These are phyloP conservation scores for Emydura subglobosa DNA, from an alignment of 2,113 vertebrate genomes.

Conservation along the genomic window DNA sequence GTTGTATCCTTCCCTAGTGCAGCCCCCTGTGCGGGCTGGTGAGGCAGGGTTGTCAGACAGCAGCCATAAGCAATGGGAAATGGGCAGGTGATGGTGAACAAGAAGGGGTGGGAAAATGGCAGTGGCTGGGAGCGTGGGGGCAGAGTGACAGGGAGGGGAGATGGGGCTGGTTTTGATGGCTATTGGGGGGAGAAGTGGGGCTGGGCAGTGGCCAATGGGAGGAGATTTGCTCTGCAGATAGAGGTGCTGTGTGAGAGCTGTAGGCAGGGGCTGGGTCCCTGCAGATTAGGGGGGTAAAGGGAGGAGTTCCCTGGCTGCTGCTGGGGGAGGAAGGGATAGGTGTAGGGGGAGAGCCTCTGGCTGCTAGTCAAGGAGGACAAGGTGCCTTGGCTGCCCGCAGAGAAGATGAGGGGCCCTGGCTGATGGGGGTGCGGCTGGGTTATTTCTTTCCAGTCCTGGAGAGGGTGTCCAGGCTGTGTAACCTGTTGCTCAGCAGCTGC, in stretches of 20 bases:
- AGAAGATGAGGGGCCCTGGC: too few species aligned
- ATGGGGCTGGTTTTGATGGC: not conserved
- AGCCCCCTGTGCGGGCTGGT: not conserved
- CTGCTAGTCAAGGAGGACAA: not conserved
- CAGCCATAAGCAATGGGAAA: not conserved
- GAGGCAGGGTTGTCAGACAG: not conserved
- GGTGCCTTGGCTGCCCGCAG: not conserved
- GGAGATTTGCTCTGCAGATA: not conserved
- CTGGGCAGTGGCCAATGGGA: not conserved
- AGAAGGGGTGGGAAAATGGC: too few species aligned
- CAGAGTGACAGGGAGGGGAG: not conserved
- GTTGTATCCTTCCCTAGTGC: too few species aligned
- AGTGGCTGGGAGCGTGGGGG: not conserved
- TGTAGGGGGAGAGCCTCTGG: not conserved
- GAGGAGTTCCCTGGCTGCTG: not conserved
- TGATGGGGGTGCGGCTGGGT: not conserved
- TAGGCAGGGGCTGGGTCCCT: not conserved
- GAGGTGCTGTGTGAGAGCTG: not conserved
- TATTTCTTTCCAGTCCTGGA: not conserved
- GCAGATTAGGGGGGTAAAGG: not conserved
- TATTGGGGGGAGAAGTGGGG: not conserved
- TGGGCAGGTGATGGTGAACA: not conserved
- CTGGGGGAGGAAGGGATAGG: not conserved
- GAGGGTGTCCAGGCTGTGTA: not conserved
- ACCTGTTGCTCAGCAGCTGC: not conserved